These are phyloP conservation scores for Geopemphigus sp. DNA, from an alignment of 1,140 invertebrate species.

Conservation along the genomic window DNA sequence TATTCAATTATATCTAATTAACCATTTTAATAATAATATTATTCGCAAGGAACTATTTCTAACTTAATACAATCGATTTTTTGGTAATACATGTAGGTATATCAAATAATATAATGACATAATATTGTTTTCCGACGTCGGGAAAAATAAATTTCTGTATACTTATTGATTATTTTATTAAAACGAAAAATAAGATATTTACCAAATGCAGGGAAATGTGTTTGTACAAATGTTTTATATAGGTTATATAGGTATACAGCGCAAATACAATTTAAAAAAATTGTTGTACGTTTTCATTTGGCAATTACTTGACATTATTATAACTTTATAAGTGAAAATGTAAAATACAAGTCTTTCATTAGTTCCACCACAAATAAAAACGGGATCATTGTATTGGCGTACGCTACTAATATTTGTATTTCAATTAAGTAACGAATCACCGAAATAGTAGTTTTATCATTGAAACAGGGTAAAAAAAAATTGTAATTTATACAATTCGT, in stretches of 20 bases:
- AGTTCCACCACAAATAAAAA: background rate
- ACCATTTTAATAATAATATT: no score
- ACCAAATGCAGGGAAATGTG: background rate
- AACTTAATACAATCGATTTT: no score
- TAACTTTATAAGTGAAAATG: background rate
- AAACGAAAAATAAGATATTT: no score
- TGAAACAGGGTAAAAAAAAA: slow-evolving; percentile 4
- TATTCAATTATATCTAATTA: no score
- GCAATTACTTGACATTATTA: background rate
- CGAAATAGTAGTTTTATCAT: background rate
- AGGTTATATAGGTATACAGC: background rate
- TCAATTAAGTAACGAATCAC: background rate
- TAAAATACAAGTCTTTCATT: background rate
- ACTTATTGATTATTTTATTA: background rate
- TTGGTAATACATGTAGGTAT: no score
- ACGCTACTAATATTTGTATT: background rate
- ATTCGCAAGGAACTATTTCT: no score
- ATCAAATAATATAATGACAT: no score
- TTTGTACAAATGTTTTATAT: background rate
- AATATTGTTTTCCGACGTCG: no score
- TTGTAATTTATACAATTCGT: background rate
- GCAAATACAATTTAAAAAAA: no score
- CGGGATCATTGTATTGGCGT: no score
- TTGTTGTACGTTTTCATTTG: background rate
- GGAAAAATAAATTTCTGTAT: no score